Evolutionary conservation across 2,797 vertebrate species (phyloP).

Genomic region (Bovichtus diacanthus): DNA sequence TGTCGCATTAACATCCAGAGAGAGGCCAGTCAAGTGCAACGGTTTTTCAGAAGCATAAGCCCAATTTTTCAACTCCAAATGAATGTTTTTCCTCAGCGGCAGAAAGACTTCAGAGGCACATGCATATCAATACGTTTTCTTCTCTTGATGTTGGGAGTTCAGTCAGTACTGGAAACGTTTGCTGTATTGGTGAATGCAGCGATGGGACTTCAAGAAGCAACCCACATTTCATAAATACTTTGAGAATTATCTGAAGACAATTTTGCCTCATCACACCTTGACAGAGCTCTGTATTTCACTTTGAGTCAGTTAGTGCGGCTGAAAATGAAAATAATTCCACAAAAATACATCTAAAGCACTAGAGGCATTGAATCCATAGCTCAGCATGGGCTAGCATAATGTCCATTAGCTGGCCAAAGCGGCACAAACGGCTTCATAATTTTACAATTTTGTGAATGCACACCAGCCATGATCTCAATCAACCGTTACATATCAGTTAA

Average conservation of each 20-base stretch:
- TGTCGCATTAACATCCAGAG: slow-evolving; percentile 58
- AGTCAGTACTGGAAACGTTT: slow-evolving; percentile 27
- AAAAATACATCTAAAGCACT: neutral
- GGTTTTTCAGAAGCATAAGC: slow-evolving; percentile 37
- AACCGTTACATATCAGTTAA: neutral
- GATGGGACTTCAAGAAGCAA: slow-evolving; percentile 13
- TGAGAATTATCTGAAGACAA: neutral
- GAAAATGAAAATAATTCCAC: neutral
- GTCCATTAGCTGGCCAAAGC: neutral
- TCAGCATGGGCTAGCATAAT: neutral
- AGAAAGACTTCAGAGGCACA: slow-evolving; percentile 38
- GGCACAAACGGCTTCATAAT: neutral
- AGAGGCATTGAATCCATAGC: neutral
- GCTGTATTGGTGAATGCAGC: neutral
- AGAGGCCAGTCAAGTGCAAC: slow-evolving; percentile 44
- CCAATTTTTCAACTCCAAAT: slow-evolving; percentile 8
- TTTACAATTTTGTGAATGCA: neutral
- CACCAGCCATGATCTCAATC: neutral
- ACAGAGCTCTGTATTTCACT: neutral
- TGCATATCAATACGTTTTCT: slow-evolving; percentile 17
- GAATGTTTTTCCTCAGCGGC: slow-evolving; percentile 13
- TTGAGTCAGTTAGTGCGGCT: neutral
- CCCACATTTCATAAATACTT: neutral
- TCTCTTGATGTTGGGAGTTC: slow-evolving; percentile 32
- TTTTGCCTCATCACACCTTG: neutral